A percentile compares a stretch with the other conserved stretches of the same genome.
Conservation (phyloP, 2,888 invertebrate genomes). For the Lasioglossum figueresi region DNA sequence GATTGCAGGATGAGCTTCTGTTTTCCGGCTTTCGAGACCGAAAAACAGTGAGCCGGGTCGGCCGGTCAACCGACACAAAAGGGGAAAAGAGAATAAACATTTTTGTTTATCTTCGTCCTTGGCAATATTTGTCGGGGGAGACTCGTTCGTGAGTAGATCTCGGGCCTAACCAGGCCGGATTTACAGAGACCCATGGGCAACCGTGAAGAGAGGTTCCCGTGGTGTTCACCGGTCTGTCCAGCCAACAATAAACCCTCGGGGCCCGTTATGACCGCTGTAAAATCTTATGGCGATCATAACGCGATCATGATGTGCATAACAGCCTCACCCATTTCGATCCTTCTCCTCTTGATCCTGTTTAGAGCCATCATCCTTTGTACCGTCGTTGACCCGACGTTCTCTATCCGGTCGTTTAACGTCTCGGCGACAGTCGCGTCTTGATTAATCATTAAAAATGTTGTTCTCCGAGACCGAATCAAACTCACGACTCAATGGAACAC, state of each 20-base stretch:
- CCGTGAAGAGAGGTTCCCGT: constrained; percentile 29
- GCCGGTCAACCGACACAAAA: background rate
- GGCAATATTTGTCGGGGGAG: constrained; percentile 48
- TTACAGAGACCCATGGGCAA: constrained; percentile 52
- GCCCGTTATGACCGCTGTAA: constrained; percentile 78
- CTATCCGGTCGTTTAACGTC: constrained; percentile 6
- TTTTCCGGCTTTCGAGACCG: background rate
- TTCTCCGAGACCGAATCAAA: constrained; percentile 27
- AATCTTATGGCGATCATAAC: constrained; percentile 80
- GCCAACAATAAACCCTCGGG: constrained; percentile 73
- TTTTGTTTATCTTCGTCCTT: constrained; percentile 51
- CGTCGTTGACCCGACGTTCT: constrained; percentile 29
- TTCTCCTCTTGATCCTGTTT: constrained; percentile 41
- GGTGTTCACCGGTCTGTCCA: constrained; percentile 61
- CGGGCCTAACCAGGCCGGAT: constrained; percentile 54
- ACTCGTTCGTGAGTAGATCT: constrained; percentile 31
- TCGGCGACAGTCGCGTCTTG: constrained; percentile 33
- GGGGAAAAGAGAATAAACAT: constrained; percentile 39
- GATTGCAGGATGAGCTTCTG: background rate
- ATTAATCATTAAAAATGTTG: constrained; percentile 51
- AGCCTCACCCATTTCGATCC: constrained; percentile 56
- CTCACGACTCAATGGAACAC: constrained; percentile 34
- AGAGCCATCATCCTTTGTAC: constrained; percentile 25
- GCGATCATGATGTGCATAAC: constrained; percentile 77
- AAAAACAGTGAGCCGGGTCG: background rate